Percentiles rank a stretch among this genome's conserved stretches.
Conservation (phyloP, 2,797 vertebrate species). For the Eremophila alpestris region DNA sequence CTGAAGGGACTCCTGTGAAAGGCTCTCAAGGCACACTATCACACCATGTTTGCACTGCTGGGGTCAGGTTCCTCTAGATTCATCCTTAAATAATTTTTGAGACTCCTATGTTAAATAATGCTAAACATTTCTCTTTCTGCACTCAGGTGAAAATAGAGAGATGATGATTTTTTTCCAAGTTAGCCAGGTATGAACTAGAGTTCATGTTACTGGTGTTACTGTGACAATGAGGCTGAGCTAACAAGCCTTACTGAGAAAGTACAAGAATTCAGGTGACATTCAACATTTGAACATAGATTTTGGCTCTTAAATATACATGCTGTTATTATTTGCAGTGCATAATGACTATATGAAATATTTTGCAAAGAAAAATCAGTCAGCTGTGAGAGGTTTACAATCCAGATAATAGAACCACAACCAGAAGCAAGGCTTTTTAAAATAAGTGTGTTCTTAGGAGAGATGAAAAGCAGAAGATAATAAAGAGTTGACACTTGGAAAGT, state of each 20-base stretch:
- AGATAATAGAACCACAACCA: background rate
- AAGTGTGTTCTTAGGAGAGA: background rate
- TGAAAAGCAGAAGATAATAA: background rate
- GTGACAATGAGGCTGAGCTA: background rate
- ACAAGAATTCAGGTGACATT: background rate
- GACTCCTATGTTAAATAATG: background rate
- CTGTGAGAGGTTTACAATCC: background rate
- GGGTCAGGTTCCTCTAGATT: background rate
- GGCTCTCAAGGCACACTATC: background rate
- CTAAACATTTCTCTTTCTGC: background rate
- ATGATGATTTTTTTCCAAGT: background rate
- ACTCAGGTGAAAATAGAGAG: background rate
- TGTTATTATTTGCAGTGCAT: background rate
- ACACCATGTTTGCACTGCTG: background rate
- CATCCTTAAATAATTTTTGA: background rate
- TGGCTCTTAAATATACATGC: background rate
- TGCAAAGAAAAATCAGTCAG: background rate
- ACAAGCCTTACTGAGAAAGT: background rate
- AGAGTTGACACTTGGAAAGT: background rate
- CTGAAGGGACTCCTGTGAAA: background rate
- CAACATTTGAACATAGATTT: background rate
- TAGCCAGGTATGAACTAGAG: background rate
- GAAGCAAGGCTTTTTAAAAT: background rate
- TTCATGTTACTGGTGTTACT: background rate
- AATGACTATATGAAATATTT: background rate